Percentiles rank a stretch among this genome's conserved stretches.
phyloP scores from a whole-genome alignment of 2,113 vertebrate species.

The Ceuthmochares aereus region DNA sequence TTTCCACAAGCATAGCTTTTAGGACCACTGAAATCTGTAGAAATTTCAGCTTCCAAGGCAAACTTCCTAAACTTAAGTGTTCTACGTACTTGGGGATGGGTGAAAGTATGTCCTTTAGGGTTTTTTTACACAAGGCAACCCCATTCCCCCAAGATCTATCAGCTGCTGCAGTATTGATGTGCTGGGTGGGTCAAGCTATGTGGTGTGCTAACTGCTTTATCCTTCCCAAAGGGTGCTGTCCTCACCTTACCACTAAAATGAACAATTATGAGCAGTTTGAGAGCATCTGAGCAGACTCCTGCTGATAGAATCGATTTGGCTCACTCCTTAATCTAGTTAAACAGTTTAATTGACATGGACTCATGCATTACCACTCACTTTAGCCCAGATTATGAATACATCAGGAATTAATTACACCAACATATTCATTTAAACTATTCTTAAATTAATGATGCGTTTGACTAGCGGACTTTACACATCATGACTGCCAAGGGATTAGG shows the following conservation, averaged over 20 bases:
- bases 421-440: background rate
- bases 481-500: background rate
- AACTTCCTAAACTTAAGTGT: background rate
- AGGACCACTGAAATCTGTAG: background rate
- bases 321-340: background rate
- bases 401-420: background rate
- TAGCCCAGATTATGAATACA: background rate
- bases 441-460: background rate
- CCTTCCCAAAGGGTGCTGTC: background rate
- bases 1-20: accelerated
- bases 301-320: background rate
- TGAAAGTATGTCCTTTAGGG: background rate
- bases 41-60: background rate
- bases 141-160: background rate
- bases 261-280: background rate
- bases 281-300: background rate
- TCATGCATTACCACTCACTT: background rate
- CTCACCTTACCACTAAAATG: background rate
- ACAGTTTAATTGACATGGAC: background rate
- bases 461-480: background rate
- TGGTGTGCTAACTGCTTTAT: background rate
- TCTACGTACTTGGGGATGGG: background rate
- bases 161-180: background rate
- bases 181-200: background rate
- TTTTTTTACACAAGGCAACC: background rate